Conservation (phyloP, 2,888 invertebrate genomes). For the Patella depressa region DNA sequence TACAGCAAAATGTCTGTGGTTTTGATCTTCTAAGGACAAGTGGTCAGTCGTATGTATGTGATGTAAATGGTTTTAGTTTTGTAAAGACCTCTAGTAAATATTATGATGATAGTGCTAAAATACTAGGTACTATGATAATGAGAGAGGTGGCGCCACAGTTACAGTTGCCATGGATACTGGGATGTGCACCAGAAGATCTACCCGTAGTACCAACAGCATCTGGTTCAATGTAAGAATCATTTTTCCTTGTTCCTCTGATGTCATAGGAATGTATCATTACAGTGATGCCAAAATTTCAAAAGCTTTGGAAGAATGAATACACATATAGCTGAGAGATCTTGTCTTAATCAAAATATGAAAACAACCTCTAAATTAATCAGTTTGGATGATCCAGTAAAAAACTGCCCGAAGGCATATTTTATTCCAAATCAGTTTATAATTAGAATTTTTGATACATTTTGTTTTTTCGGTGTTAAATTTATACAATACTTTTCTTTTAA, state of each 20-base stretch:
- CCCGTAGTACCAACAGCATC: conserved; percentile 99
- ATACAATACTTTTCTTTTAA: conserved; percentile 8
- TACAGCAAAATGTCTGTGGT: conserved; percentile 95
- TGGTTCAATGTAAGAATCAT: conserved; percentile 85
- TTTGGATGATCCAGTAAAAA: too few species aligned
- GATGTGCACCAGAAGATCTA: conserved; percentile 97
- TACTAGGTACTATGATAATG: conserved; percentile 90
- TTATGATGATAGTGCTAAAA: conserved; percentile 99
- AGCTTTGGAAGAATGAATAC: not conserved
- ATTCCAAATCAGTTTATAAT: too few species aligned
- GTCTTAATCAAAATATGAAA: conserved; percentile 2
- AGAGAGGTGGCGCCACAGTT: conserved; percentile 93
- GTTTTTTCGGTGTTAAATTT: not conserved
- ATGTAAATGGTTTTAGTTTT: conserved; percentile 99
- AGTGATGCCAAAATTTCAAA: not conserved
- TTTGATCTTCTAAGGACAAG: conserved; percentile 97
- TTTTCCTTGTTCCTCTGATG: not conserved
- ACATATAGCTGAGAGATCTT: not conserved
- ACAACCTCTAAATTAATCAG: too few species aligned
- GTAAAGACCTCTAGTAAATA: conserved; percentile 99
- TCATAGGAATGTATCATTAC: not conserved
- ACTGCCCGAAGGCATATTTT: too few species aligned
- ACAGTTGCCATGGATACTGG: conserved; percentile 85
- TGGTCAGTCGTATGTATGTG: conserved; percentile 99
- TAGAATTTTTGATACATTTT: too few species aligned